A percentile compares a stretch with the other conserved stretches of the same genome.
phyloP scores from a whole-genome alignment of 2,113 vertebrate genomes.

The Seriola aureovittata region DNA sequence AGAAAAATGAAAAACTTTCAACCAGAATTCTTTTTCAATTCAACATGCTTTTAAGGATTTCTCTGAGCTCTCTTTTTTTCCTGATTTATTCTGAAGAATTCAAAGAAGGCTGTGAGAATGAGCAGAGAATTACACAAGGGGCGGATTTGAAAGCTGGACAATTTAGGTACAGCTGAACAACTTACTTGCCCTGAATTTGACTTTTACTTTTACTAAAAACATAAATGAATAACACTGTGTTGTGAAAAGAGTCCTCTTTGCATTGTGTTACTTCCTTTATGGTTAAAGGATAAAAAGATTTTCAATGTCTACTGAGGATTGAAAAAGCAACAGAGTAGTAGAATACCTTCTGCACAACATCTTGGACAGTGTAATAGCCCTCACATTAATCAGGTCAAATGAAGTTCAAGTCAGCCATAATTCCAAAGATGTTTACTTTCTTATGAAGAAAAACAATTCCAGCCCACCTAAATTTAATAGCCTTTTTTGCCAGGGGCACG shows the following conservation, averaged over 20 bases:
- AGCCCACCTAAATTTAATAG: constrained; percentile 8
- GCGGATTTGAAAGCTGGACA: constrained; percentile 5
- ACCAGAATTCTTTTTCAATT: constrained; percentile 21
- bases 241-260: background rate
- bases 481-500: constrained; percentile 4
- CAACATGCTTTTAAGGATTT: constrained; percentile 3
- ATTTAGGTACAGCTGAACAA: background rate
- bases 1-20: constrained; percentile 5
- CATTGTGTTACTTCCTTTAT: background rate
- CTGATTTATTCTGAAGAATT: background rate
- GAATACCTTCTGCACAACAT: constrained; percentile 12
- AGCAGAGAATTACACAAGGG: constrained; percentile 2
- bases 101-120: constrained; percentile 2
- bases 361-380: background rate
- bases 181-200: background rate
- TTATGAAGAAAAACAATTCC: constrained; percentile 12
- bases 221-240: background rate
- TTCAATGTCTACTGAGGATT: background rate
- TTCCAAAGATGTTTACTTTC: constrained; percentile 8
- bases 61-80: constrained; percentile 6
- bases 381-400: constrained; percentile 32
- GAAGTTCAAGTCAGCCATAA: constrained; percentile 20
- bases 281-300: background rate
- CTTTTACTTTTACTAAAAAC: background rate
- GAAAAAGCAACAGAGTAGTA: background rate